Percentiles rank a stretch among this genome's conserved stretches.
Evolutionary conservation across 2,797 vertebrate genomes (phyloP).

Genomic region (Mormyrus proboscirostris): DNA sequence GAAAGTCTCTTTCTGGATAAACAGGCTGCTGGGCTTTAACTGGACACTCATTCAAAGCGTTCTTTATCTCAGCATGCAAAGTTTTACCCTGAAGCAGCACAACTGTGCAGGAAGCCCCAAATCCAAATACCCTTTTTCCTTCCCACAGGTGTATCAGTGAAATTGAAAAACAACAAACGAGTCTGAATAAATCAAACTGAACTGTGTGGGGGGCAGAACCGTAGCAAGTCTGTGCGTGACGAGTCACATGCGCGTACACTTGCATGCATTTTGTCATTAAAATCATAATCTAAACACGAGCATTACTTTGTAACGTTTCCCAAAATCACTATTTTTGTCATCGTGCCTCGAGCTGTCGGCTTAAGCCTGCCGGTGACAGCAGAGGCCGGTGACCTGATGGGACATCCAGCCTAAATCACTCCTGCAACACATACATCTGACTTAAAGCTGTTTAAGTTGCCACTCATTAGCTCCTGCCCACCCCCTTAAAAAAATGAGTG

Average conservation of each 20-base stretch:
- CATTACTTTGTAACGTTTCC: background rate
- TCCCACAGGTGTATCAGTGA: background rate
- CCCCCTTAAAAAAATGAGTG: conserved; percentile 14
- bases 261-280: background rate
- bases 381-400: background rate
- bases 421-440: background rate
- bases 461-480: background rate
- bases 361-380: background rate
- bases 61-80: conserved; percentile 20
- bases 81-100: background rate
- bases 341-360: background rate
- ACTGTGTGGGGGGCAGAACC: background rate
- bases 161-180: background rate
- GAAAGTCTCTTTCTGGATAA: conserved; percentile 31
- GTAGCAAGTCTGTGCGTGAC: background rate
- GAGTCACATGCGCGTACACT: background rate
- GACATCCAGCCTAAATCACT: background rate
- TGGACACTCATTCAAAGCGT: conserved; percentile 20
- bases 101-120: background rate
- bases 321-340: background rate
- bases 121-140: background rate
- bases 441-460: background rate
- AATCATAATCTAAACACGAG: background rate
- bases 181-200: background rate
- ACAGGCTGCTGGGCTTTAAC: conserved; percentile 30